Base-by-base conservation (phyloP, 2,797 vertebrate genomes). In the Spinus pinus region DNA sequence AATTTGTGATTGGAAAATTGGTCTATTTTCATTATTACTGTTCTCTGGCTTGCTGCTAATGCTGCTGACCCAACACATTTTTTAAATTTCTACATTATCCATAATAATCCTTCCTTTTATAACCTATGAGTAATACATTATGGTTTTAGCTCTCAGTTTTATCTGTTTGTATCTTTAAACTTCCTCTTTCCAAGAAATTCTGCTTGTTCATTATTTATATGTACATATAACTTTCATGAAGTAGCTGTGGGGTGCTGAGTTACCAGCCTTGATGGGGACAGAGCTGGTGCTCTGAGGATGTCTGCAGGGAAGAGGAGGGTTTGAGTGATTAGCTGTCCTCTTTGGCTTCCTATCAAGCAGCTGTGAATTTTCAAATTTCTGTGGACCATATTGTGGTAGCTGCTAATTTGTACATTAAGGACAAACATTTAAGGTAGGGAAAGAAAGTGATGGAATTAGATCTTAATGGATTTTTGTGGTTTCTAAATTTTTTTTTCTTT, bases 41-140 rank as follows among this genome's bases (percentile, higher is more conserved):
- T 46, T 33, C 11, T 58, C 22, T 27, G 35, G 28, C 9, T 35
- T 66, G 39, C 46, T 71, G 25, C 24, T 94, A 33, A 23, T 62
- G 46, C 47, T 69, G 56, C 42, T 93, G 78, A 35, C 42, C 16
- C n/a, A 88, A 66, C 11, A 37, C 1, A 1, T 51, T 79, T 54
- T 53, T 54, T 71, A 2, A 46, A 51, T 5, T 30, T 30, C 11
- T 56, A 23, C 0, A 1, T 30, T 30, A 46, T 39, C 9, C 35
- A 0, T 28, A 66, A 23, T 24, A n/a, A 9, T 22, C 2, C 3
- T 51, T 66, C 8, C 1, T 74, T 60, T 35, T 46, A 1, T 31
- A 31, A 20, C 8, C 46, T 51, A 9, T 19, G 10, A 56, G 18
- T 19, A n/a, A n/a, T 22, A 15, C 2, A 4, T 73, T 50, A 39